Evolutionary conservation across 1,140 invertebrate genomes (phyloP).

Genomic region (Tigriopus japonicus): DNA sequence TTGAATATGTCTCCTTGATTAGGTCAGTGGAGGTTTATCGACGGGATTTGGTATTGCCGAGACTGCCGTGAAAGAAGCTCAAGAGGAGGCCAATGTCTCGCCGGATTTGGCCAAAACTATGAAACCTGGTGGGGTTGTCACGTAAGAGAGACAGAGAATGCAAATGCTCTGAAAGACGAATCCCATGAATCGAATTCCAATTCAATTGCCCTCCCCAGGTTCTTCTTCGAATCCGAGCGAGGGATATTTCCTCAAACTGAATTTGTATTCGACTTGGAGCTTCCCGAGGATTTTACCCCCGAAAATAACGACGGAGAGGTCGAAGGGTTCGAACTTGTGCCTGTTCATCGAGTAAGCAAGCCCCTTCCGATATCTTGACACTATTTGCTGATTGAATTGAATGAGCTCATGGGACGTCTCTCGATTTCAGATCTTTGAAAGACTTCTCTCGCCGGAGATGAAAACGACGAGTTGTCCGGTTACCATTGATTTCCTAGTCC

Average conservation of each 20-base stretch:
- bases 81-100: slow-evolving; percentile 62
- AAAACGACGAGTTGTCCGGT: slow-evolving; percentile 82
- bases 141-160: slow-evolving; percentile 19
- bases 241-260: slow-evolving; percentile 83
- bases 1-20: no score
- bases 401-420: slow-evolving; percentile 13
- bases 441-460: slow-evolving; percentile 58
- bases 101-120: slow-evolving; percentile 22
- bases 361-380: no score
- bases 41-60: slow-evolving; percentile 66
- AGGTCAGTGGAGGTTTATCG: slow-evolving; percentile 65
- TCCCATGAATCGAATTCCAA: no score
- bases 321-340: slow-evolving; percentile 61
- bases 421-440: slow-evolving; percentile 19
- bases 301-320: slow-evolving; percentile 82
- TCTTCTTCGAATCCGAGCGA: slow-evolving; percentile 33
- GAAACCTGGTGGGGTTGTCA: slow-evolving; percentile 24
- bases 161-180: no score
- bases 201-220: no score
- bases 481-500: slow-evolving; percentile 70
- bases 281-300: slow-evolving; percentile 69
- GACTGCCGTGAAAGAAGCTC: slow-evolving; percentile 76
- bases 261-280: slow-evolving; percentile 82
- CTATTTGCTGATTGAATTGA: no score
- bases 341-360: slow-evolving; percentile 37